A percentile compares a stretch with the other conserved stretches of the same genome.
Conservation (phyloP, 2,113 vertebrate genomes). For the Rafetus swinhoei region DNA sequence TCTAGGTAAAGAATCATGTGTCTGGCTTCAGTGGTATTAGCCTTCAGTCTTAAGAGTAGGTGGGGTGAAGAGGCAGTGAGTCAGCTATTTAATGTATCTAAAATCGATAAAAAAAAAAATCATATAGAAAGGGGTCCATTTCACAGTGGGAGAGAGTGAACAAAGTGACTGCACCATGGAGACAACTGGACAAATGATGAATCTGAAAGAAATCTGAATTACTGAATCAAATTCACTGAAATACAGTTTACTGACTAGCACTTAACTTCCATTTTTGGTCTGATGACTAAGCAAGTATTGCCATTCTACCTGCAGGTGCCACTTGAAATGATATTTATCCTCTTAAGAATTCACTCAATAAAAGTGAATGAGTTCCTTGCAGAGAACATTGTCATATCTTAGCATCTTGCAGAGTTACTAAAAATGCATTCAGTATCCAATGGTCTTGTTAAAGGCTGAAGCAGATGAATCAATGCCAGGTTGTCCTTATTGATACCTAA, state of each 20-base stretch:
- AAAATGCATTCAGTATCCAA: neutral
- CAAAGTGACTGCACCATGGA: neutral
- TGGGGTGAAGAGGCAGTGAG: neutral
- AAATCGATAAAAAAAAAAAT: neutral
- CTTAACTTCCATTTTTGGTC: neutral
- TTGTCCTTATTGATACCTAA: neutral
- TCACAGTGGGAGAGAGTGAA: neutral
- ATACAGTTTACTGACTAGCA: neutral
- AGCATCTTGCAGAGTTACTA: neutral
- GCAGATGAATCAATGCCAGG: neutral
- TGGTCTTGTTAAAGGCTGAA: neutral
- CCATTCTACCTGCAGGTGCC: neutral
- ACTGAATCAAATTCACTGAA: neutral
- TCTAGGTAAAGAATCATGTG: neutral
- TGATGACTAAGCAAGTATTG: neutral
- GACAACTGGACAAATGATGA: neutral
- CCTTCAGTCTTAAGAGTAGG: neutral
- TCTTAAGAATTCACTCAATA: neutral
- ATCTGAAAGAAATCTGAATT: neutral
- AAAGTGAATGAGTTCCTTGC: neutral
- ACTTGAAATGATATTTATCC: neutral
- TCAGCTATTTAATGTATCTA: neutral
- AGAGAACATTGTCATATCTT: neutral
- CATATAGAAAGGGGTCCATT: neutral
- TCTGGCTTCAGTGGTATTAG: neutral